Evolutionary conservation across 2,888 invertebrate genomes (phyloP).

Genomic region (Abscondita cerata): DNA sequence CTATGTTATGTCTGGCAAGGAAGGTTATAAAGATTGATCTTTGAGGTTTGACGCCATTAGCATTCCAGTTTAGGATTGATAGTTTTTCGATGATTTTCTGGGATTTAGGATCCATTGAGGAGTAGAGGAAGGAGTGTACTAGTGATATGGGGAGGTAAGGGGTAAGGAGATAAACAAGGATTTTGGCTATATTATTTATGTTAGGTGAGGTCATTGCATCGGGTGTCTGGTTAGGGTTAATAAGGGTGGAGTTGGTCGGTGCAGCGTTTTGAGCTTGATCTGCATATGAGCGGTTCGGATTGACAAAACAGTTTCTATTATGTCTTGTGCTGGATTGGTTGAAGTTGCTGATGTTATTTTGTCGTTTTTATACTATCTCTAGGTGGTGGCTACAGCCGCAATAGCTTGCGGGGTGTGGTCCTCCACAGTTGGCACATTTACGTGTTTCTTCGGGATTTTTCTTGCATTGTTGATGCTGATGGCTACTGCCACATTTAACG

Average conservation of each 20-base stretch:
- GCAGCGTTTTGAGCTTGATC: too few relatives aligned
- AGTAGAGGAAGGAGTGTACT: not conserved
- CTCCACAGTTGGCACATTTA: not conserved
- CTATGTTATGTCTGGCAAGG: too few relatives aligned
- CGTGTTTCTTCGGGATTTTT: not conserved
- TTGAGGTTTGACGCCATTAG: too few relatives aligned
- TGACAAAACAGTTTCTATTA: too few relatives aligned
- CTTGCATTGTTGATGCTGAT: not conserved
- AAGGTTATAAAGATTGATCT: not conserved
- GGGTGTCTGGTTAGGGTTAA: not conserved
- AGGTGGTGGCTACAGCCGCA: not conserved
- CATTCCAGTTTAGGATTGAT: not conserved
- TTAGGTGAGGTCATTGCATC: not conserved
- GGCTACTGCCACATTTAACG: not conserved
- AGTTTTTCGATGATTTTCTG: not conserved
- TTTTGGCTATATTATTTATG: not conserved
- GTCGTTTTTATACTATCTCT: not conserved
- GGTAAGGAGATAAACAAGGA: not conserved
- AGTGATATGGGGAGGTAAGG: conserved; percentile 1
- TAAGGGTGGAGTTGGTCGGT: not conserved
- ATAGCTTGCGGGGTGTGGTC: not conserved
- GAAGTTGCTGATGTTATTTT: not conserved
- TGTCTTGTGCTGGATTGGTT: too few relatives aligned
- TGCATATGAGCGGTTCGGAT: too few relatives aligned
- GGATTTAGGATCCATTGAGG: not conserved